phyloP scores from a whole-genome alignment of 2,888 invertebrate genomes.

The Prosapia bicincta region DNA sequence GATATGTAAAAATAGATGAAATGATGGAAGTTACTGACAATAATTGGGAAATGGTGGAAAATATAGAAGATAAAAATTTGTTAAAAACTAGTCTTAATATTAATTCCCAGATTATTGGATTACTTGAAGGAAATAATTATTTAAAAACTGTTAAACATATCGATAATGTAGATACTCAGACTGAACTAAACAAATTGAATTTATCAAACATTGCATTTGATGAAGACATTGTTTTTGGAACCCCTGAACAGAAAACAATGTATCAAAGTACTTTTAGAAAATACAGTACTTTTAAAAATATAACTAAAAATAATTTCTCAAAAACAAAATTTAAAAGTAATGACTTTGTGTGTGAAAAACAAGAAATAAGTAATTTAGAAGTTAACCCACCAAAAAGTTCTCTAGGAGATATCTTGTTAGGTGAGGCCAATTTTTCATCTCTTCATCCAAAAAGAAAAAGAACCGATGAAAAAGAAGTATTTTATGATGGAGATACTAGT shows the following conservation, averaged over 20 bases:
- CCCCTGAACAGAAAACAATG: slow-evolving; percentile 5
- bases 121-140: too few species aligned
- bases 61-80: background rate
- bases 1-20: background rate
- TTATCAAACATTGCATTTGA: slow-evolving; percentile 9
- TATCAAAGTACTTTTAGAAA: background rate
- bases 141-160: background rate
- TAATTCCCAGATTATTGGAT: background rate
- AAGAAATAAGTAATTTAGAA: background rate
- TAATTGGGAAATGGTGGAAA: background rate
- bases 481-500: too few species aligned
- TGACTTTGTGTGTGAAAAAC: background rate
- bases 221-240: slow-evolving; percentile 18
- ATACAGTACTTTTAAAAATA: background rate
- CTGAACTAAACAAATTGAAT: background rate
- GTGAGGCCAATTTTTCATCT: too few species aligned
- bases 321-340: background rate
- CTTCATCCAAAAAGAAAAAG: too few species aligned
- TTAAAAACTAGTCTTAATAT: slow-evolving; percentile 26
- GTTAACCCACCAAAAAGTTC: background rate
- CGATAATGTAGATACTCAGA: background rate
- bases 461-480: too few species aligned
- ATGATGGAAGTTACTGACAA: background rate
- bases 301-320: background rate
- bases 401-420: too few species aligned